These are phyloP conservation scores for Porites cylindrica DNA, from an alignment of 92 coral and sea anemone genomes.

Conservation along the genomic window DNA sequence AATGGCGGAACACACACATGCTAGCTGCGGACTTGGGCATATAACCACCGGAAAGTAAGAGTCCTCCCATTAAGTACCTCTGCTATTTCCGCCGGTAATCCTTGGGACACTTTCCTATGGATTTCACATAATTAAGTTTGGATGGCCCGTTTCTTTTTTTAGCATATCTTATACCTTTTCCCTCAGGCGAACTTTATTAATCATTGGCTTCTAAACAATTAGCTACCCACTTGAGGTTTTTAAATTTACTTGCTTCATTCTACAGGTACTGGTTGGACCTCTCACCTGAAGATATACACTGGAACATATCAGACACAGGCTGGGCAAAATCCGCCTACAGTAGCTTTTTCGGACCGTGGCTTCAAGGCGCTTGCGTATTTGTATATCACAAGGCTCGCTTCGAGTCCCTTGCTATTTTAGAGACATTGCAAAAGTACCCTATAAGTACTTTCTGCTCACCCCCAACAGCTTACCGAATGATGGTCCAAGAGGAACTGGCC, in stretches of 20 bases:
- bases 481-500: slow-evolving; percentile 80
- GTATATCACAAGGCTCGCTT: slow-evolving; percentile 76
- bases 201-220: neutral
- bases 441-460: slow-evolving; percentile 78
- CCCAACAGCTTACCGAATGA: slow-evolving; percentile 91
- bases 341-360: slow-evolving; percentile 84
- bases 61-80: too few relatives aligned
- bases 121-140: too few relatives aligned
- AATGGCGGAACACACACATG: slow-evolving; percentile 90
- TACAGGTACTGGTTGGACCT: slow-evolving; percentile 85
- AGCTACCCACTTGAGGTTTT: neutral
- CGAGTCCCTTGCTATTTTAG: slow-evolving; percentile 71
- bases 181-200: too few relatives aligned
- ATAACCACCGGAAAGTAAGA: slow-evolving; percentile 82
- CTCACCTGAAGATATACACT: slow-evolving; percentile 73
- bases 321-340: slow-evolving; percentile 91
- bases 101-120: too few relatives aligned
- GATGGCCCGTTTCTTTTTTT: too few relatives aligned
- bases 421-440: slow-evolving; percentile 80
- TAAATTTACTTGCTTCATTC: neutral
- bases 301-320: slow-evolving; percentile 92
- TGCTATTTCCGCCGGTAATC: too few relatives aligned
- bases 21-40: slow-evolving; percentile 90
- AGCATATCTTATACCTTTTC: too few relatives aligned
- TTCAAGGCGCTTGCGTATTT: slow-evolving; percentile 82